phyloP scores from a whole-genome alignment of 2,113 vertebrate species.

The Corythoichthys intestinalis region DNA sequence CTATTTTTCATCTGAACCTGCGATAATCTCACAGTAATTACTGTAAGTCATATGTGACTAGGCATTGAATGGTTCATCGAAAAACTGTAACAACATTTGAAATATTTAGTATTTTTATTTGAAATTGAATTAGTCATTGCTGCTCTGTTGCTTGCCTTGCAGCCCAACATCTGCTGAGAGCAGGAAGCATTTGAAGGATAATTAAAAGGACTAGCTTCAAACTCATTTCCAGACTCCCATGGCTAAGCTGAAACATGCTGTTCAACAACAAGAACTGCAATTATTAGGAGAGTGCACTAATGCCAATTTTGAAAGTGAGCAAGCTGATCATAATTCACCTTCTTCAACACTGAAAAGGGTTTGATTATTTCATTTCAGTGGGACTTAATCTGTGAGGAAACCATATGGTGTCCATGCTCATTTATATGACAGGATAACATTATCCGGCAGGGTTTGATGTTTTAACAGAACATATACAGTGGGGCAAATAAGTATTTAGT shows the following conservation, averaged over 20 bases:
- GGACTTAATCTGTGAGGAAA: slow-evolving; percentile 34
- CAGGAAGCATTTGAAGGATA: slow-evolving; percentile 73
- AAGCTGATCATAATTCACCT: slow-evolving; percentile 34
- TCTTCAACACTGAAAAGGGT: slow-evolving; percentile 13
- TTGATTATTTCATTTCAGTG: slow-evolving; percentile 4
- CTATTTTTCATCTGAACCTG: slow-evolving; percentile 31
- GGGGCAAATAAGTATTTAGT: too few relatives aligned
- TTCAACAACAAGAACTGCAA: slow-evolving; percentile 58
- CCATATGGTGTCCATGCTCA: slow-evolving; percentile 13
- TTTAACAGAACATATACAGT: neutral
- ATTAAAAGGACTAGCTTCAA: slow-evolving; percentile 73
- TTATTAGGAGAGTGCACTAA: slow-evolving; percentile 56
- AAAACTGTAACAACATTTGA: neutral
- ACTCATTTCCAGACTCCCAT: slow-evolving; percentile 72
- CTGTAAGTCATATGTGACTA: slow-evolving; percentile 21
- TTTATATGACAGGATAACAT: slow-evolving; percentile 14
- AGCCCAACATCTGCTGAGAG: slow-evolving; percentile 72
- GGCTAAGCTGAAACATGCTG: slow-evolving; percentile 64
- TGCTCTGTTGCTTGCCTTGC: slow-evolving; percentile 63
- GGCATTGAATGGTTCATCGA: neutral
- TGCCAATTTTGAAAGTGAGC: slow-evolving; percentile 46
- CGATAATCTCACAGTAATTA: slow-evolving; percentile 12
- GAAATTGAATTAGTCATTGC: slow-evolving; percentile 16
- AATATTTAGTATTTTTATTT: neutral
- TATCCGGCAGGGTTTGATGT: neutral